These are phyloP conservation scores for Heliconius melpomene DNA, from an alignment of 1,140 invertebrate genomes.

Conservation along the genomic window DNA sequence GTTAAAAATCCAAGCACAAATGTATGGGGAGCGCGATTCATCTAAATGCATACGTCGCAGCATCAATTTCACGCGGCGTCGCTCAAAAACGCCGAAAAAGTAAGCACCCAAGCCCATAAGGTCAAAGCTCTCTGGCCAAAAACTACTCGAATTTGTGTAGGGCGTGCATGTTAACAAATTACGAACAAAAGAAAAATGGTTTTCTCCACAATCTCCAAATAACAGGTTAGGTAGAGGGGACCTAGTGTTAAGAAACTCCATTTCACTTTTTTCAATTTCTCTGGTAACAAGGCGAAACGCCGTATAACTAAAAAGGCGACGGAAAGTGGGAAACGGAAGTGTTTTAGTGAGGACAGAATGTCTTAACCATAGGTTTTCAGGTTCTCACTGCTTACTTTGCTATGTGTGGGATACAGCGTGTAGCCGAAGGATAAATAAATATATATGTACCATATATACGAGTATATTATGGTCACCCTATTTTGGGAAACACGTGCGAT, in stretches of 20 bases:
- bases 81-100: conserved; percentile 49
- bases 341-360: no score
- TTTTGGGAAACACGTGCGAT: conserved; percentile 38
- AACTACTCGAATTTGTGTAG: conserved; percentile 31
- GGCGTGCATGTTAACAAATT: background rate
- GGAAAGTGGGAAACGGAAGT: no score
- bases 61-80: conserved; percentile 54
- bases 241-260: no score
- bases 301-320: no score
- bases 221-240: no score
- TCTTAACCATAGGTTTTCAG: no score
- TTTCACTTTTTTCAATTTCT: no score
- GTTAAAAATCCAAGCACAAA: conserved; percentile 44
- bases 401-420: no score
- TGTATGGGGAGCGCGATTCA: conserved; percentile 29
- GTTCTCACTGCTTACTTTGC: no score
- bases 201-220: background rate
- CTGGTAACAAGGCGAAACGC: no score
- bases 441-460: background rate
- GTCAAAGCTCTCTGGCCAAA: conserved; percentile 38
- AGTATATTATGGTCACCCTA: conserved; percentile 17
- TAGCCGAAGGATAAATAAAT: background rate
- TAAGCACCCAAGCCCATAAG: conserved; percentile 38
- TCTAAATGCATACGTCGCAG: conserved; percentile 44
- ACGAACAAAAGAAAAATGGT: no score